Evolutionary conservation across 2,113 vertebrate species (phyloP).

Genomic region (Hippocampus guttulatus): DNA sequence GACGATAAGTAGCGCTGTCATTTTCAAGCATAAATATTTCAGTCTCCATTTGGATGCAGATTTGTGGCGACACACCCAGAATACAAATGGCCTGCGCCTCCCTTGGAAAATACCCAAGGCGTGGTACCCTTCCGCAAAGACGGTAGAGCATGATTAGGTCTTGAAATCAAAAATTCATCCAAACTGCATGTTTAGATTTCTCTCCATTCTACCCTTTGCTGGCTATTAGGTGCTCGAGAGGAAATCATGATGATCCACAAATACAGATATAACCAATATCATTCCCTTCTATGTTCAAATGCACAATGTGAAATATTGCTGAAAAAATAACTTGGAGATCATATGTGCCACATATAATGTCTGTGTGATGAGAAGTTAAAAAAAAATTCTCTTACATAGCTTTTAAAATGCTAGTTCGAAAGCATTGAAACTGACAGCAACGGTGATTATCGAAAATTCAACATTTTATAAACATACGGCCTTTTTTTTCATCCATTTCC

Average conservation of each 20-base stretch:
- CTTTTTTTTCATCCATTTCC: too few species aligned
- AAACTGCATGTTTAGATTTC: background rate
- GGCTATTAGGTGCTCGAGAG: background rate
- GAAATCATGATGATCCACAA: background rate
- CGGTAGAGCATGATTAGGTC: slow-evolving; percentile 33
- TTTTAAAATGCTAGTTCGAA: too few species aligned
- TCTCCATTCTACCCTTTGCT: background rate
- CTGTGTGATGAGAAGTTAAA: too few species aligned
- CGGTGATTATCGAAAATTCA: too few species aligned
- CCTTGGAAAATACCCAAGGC: slow-evolving; percentile 24
- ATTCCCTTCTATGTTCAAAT: background rate
- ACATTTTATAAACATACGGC: too few species aligned
- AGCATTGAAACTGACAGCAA: too few species aligned
- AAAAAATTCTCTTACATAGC: too few species aligned
- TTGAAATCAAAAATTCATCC: slow-evolving; percentile 3
- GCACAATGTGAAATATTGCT: too few species aligned
- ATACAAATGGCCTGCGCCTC: slow-evolving; percentile 60
- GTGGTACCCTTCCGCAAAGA: slow-evolving; percentile 36
- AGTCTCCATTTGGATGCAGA: slow-evolving; percentile 74
- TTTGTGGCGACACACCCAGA: slow-evolving; percentile 48
- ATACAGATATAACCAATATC: background rate
- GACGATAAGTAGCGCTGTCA: slow-evolving; percentile 69
- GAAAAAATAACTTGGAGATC: too few species aligned
- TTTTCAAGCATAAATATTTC: slow-evolving; percentile 73
- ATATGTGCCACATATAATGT: too few species aligned